These are phyloP conservation scores for Elysia crispata DNA, from an alignment of 2,888 invertebrate species.

Conservation along the genomic window DNA sequence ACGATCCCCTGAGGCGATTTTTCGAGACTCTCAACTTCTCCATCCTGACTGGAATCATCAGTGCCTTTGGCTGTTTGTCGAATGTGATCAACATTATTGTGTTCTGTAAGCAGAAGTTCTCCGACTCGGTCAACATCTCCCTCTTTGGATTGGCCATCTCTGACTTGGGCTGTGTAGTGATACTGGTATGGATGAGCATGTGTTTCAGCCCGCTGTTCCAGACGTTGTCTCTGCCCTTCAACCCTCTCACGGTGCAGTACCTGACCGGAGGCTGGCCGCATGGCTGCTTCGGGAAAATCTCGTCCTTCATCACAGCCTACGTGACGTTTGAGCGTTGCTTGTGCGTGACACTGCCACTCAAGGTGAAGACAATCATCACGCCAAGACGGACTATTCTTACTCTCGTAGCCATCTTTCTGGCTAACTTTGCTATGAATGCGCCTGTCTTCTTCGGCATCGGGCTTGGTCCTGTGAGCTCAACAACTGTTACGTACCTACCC, in stretches of 20 bases:
- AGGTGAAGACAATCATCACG: too few species aligned
- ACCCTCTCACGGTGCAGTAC: conserved; percentile 3
- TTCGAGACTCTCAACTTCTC: conserved; percentile 13
- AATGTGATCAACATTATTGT: conserved; percentile 27
- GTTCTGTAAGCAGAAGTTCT: conserved; percentile 6
- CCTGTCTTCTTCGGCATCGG: too few species aligned
- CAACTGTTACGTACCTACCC: background rate
- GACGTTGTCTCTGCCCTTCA: background rate
- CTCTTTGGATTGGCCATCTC: conserved; percentile 14
- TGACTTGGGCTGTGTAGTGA: conserved; percentile 9
- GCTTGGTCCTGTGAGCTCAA: too few species aligned
- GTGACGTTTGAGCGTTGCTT: conserved; percentile 26
- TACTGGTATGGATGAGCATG: conserved; percentile 1
- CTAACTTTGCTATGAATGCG: background rate
- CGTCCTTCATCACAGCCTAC: conserved; percentile 21
- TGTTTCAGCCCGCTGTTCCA: conserved; percentile 23
- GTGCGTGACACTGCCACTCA: background rate
- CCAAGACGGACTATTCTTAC: too few species aligned
- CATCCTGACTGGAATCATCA: background rate
- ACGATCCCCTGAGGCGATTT: background rate
- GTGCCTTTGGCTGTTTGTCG: background rate
- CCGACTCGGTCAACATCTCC: background rate
- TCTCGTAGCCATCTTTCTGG: background rate
- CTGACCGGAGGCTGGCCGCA: background rate
- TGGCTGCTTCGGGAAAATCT: conserved; percentile 12